Evolutionary conservation across 1,140 invertebrate genomes (phyloP).

Genomic region (Trialeurodes vaporariorum): DNA sequence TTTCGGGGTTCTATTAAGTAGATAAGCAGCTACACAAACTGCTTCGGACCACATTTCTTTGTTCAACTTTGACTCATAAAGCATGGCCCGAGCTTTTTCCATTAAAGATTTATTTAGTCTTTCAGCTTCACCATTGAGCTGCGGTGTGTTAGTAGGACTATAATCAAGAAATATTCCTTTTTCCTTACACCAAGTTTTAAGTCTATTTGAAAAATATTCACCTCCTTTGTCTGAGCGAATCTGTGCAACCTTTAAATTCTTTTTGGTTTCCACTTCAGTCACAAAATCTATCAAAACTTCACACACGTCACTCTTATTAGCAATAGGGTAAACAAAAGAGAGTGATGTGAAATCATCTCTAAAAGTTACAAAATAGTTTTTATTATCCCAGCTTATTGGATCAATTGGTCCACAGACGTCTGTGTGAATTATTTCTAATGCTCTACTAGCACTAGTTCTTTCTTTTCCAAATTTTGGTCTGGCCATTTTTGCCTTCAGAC

Average conservation of each 20-base stretch:
- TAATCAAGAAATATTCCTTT: constrained; percentile 25
- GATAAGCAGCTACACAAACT: constrained; percentile 4
- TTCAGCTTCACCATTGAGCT: constrained; percentile 32
- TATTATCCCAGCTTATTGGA: constrained; percentile 1
- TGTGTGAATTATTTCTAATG: background rate
- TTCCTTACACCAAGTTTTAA: constrained; percentile 21
- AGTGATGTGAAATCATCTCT: constrained; percentile 26
- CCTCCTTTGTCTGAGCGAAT: constrained; percentile 21
- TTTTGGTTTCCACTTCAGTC: constrained; percentile 7
- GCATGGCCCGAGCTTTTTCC: constrained; percentile 27
- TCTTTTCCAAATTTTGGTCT: constrained; percentile 4
- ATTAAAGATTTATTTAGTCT: constrained; percentile 32
- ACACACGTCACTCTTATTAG: constrained; percentile 26
- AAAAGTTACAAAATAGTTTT: constrained; percentile 17
- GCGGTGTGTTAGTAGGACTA: constrained; percentile 28
- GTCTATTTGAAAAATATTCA: constrained; percentile 15
- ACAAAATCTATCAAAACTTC: constrained; percentile 11
- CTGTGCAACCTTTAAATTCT: constrained; percentile 8
- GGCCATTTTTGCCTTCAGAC: background rate
- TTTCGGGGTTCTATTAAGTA: constrained; percentile 13
- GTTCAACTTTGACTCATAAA: constrained; percentile 29
- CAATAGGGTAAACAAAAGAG: constrained; percentile 29
- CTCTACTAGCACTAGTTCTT: background rate
- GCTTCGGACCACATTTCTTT: constrained; percentile 28
- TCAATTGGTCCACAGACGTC: constrained; percentile 7